Conservation (phyloP, 1,140 invertebrate species). For the Ceratitis capitata region DNA sequence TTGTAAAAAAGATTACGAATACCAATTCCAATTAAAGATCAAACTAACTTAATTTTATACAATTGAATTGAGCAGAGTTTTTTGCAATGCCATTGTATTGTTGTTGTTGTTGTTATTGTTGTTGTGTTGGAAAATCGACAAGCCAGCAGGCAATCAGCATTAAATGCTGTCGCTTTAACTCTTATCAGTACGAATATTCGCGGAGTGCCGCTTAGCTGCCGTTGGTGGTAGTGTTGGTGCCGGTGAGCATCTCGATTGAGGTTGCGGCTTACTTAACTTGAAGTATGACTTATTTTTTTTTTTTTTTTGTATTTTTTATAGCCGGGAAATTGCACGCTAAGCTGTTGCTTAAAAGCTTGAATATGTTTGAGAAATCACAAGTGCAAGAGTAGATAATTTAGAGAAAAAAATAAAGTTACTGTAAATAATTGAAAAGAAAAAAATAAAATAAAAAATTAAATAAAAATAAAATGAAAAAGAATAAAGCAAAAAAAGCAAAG, state of each 20-base stretch:
- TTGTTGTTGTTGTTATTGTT: no score
- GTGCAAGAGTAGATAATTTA: no score
- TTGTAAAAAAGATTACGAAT: background rate
- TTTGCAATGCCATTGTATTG: background rate
- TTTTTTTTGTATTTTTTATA: background rate
- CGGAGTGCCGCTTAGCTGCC: background rate
- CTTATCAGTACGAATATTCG: background rate
- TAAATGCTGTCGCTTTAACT: constrained; percentile 26
- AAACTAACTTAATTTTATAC: constrained; percentile 35
- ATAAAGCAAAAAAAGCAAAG: background rate
- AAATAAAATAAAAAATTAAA: no score
- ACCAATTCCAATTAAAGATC: constrained; percentile 31
- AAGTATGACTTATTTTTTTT: background rate
- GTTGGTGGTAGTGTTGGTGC: background rate
- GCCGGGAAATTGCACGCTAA: no score
- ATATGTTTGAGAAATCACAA: no score
- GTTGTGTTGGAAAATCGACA: background rate
- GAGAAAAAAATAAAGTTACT: background rate
- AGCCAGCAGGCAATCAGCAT: background rate
- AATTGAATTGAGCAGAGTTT: constrained; percentile 17
- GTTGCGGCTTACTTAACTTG: background rate
- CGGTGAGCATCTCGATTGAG: background rate
- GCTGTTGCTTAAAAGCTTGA: no score
- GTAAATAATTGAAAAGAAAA: background rate
- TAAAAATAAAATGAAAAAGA: no score